Evolutionary conservation across 1,140 invertebrate genomes (phyloP).

Genomic region (Heliconius hermathena): DNA sequence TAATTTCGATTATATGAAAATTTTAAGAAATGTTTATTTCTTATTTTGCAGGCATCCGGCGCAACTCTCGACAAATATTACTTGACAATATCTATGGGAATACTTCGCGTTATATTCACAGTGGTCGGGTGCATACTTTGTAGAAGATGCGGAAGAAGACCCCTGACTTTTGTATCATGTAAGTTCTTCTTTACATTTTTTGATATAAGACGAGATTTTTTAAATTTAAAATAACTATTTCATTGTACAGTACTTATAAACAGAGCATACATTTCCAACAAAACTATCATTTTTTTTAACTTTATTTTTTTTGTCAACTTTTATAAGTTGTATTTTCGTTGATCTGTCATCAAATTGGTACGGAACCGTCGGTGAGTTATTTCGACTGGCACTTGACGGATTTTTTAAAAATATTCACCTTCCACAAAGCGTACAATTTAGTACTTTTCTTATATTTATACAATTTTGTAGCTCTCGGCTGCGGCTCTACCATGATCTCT

Average conservation of each 20-base stretch:
- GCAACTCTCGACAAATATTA: constrained; percentile 83
- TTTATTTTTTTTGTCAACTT: too few species aligned
- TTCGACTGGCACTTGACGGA: too few species aligned
- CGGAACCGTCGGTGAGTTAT: too few species aligned
- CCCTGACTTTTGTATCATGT: constrained; percentile 86
- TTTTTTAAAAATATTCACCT: too few species aligned
- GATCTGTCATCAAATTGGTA: too few species aligned
- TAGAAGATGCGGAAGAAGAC: constrained; percentile 84
- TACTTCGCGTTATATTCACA: constrained; percentile 84
- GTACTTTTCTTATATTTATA: not conserved
- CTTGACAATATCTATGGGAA: constrained; percentile 86
- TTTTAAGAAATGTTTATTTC: not conserved
- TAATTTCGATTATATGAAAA: not conserved
- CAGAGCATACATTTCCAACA: too few species aligned
- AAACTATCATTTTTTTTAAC: too few species aligned
- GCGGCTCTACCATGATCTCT: constrained; percentile 84
- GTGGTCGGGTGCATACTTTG: constrained; percentile 84
- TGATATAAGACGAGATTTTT: not conserved
- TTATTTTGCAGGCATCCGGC: constrained; percentile 82
- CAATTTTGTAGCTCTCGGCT: constrained; percentile 82
- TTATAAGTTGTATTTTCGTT: too few species aligned
- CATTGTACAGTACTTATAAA: too few species aligned
- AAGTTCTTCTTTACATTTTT: constrained; percentile 34
- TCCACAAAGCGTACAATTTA: not conserved
- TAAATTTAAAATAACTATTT: not conserved